These are phyloP conservation scores for Heliothis virescens DNA, from an alignment of 1,140 invertebrate species.

Conservation along the genomic window DNA sequence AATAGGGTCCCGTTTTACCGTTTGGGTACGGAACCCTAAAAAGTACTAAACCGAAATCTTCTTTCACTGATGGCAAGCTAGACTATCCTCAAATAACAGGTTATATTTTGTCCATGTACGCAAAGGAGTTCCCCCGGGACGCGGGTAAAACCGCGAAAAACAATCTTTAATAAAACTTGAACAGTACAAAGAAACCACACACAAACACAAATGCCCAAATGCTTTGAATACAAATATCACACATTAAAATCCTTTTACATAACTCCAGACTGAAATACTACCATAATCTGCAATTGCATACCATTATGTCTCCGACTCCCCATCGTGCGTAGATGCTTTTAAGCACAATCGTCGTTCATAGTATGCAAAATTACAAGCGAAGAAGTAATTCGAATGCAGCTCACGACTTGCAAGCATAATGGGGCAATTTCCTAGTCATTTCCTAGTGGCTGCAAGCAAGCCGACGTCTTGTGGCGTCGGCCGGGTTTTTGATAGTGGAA, in stretches of 20 bases:
- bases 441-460: conserved; percentile 77
- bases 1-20: too few species aligned
- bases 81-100: too few species aligned
- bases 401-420: conserved; percentile 83
- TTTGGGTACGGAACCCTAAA: too few species aligned
- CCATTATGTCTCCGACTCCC: conserved; percentile 50
- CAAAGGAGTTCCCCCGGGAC: too few species aligned
- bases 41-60: too few species aligned
- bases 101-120: too few species aligned
- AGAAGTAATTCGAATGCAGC: conserved; percentile 82
- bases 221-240: not conserved
- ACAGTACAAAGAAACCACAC: too few species aligned
- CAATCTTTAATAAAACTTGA: too few species aligned
- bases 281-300: conserved; percentile 43
- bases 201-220: too few species aligned
- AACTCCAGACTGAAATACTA: conserved; percentile 1
- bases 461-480: conserved; percentile 74
- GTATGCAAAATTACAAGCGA: conserved; percentile 77
- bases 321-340: conserved; percentile 52
- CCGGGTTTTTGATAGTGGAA: conserved; percentile 39
- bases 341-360: conserved; percentile 51
- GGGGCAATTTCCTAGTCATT: conserved; percentile 83
- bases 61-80: too few species aligned
- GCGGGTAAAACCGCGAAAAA: too few species aligned
- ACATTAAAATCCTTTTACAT: not conserved